Evolutionary conservation across 2,113 vertebrate genomes (phyloP).

Genomic region (Mesitornis unicolor): DNA sequence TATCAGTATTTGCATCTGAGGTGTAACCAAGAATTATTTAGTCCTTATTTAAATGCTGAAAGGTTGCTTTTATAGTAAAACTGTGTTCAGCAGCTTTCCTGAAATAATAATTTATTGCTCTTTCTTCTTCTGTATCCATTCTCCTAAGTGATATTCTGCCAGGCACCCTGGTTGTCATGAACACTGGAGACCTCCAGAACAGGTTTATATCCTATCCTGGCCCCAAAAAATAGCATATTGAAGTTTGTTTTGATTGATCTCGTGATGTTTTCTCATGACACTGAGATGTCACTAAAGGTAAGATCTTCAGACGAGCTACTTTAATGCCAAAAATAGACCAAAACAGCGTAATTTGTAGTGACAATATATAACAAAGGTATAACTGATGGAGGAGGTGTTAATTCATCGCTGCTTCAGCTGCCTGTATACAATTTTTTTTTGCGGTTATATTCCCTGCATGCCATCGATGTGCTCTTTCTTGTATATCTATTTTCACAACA

Average conservation of each 20-base stretch:
- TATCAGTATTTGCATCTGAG: neutral
- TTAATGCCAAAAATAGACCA: neutral
- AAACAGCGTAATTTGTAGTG: neutral
- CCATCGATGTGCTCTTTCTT: neutral
- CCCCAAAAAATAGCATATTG: neutral
- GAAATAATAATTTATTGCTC: neutral
- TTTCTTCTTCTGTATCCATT: neutral
- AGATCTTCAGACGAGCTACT: neutral
- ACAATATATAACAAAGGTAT: neutral
- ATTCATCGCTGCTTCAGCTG: neutral
- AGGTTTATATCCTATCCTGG: neutral
- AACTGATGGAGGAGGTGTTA: neutral
- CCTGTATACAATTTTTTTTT: neutral
- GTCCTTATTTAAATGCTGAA: neutral
- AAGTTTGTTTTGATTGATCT: neutral
- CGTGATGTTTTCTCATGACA: neutral
- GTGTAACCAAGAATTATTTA: neutral
- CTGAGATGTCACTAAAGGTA: neutral
- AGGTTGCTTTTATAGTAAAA: neutral
- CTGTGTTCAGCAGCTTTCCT: neutral
- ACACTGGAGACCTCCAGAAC: neutral
- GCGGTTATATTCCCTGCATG: neutral
- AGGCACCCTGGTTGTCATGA: neutral
- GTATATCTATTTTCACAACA: neutral
- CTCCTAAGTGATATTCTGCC: neutral